Conservation (phyloP, 2,888 invertebrate genomes). For the Conchocele bisecta region DNA sequence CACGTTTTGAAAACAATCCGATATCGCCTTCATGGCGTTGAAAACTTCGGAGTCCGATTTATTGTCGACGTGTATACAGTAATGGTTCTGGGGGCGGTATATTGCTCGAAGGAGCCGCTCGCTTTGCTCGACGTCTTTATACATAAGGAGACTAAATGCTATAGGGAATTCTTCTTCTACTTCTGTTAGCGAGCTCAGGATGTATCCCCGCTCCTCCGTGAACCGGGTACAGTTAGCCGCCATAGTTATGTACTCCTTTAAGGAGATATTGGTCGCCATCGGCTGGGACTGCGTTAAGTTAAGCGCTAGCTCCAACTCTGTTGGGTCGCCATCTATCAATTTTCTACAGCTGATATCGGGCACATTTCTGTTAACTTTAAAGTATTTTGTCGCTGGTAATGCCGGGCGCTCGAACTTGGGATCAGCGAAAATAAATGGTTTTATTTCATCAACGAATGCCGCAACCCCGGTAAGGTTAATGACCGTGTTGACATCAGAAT, state of each 20-base stretch:
- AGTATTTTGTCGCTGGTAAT: too few species aligned
- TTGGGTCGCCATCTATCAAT: too few species aligned
- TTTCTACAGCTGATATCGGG: too few species aligned
- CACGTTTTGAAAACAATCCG: conserved; percentile 75
- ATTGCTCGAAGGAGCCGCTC: conserved; percentile 75
- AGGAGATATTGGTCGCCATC: too few species aligned
- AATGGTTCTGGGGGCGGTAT: conserved; percentile 78
- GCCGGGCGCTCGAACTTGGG: too few species aligned
- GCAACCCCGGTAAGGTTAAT: too few species aligned
- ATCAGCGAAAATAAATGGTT: too few species aligned
- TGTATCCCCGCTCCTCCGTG: conserved; percentile 40
- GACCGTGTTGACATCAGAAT: too few species aligned
- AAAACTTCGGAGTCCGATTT: conserved; percentile 63
- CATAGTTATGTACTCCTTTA: conserved; percentile 10
- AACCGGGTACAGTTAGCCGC: conserved; percentile 50
- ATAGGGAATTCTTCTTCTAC: conserved; percentile 71
- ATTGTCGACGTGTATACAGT: conserved; percentile 78
- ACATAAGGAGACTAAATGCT: conserved; percentile 75
- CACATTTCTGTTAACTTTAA: too few species aligned
- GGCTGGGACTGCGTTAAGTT: too few species aligned
- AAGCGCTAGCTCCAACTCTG: too few species aligned
- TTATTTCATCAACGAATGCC: too few species aligned
- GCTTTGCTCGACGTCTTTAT: conserved; percentile 70
- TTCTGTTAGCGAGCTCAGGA: conserved; percentile 55
- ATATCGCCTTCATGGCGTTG: conserved; percentile 59